Evolutionary conservation across 2,797 vertebrate species (phyloP).

Genomic region (Tadarida brasiliensis): DNA sequence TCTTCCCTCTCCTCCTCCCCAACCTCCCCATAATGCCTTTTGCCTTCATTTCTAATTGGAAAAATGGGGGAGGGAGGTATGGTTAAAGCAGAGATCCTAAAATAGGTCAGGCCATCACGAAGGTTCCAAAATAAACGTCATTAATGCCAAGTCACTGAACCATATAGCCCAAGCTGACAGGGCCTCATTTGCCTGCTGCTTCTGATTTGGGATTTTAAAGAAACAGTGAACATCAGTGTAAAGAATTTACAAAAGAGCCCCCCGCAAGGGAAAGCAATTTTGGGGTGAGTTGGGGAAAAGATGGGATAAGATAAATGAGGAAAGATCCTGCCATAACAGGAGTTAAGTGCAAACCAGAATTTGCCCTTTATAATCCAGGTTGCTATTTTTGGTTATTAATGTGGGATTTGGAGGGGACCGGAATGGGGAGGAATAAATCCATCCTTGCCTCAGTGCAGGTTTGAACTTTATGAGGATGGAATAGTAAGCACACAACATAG

Average conservation of each 20-base stretch:
- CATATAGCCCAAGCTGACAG: constrained; percentile 78
- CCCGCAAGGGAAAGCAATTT: background rate
- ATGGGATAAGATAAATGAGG: background rate
- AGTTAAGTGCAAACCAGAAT: background rate
- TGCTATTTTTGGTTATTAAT: background rate
- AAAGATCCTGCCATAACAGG: background rate
- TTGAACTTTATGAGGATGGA: constrained; percentile 20
- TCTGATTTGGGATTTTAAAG: constrained; percentile 76
- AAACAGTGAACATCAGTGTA: background rate
- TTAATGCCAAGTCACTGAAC: constrained; percentile 83
- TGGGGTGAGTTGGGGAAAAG: background rate
- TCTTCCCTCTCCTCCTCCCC: background rate
- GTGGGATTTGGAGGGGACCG: background rate
- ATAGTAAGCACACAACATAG: background rate
- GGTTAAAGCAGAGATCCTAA: constrained; percentile 76
- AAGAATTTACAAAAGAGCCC: background rate
- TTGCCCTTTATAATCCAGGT: background rate
- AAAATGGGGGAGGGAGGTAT: constrained; percentile 55
- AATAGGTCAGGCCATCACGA: constrained; percentile 81
- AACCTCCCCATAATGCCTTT: background rate
- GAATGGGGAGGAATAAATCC: background rate
- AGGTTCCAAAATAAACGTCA: constrained; percentile 82
- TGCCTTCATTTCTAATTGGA: constrained; percentile 57
- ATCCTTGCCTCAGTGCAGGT: background rate
- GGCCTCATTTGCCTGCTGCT: constrained; percentile 74